A percentile compares a stretch with the other conserved stretches of the same genome.
phyloP scores from a whole-genome alignment of 2,797 vertebrate species.

The Urosaurus nigricauda region DNA sequence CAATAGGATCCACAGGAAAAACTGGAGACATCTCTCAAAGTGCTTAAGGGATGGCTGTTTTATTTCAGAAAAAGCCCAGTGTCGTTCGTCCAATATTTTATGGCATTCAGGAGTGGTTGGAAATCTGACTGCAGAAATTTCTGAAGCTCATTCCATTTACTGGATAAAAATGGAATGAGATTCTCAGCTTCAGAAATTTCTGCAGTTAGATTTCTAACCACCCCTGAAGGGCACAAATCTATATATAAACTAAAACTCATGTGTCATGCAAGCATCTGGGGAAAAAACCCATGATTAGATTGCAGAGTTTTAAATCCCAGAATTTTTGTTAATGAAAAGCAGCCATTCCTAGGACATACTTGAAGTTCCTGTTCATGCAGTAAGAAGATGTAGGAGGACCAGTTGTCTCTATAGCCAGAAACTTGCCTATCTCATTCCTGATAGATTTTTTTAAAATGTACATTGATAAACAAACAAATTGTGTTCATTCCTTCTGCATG shows the following conservation, averaged over 20 bases:
- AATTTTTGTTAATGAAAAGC: neutral
- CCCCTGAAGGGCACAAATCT: too few relatives aligned
- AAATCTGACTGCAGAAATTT: too few relatives aligned
- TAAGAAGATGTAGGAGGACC: neutral
- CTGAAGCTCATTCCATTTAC: too few relatives aligned
- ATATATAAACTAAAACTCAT: neutral
- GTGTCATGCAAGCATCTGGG: neutral
- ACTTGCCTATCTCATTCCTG: neutral
- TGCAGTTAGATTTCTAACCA: too few relatives aligned
- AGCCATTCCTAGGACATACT: neutral
- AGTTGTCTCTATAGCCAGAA: neutral
- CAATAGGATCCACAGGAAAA: too few relatives aligned
- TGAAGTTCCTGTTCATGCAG: neutral
- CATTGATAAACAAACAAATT: neutral
- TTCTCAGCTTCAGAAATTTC: too few relatives aligned
- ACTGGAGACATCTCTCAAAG: too few relatives aligned
- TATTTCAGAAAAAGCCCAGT: too few relatives aligned
- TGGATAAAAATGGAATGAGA: too few relatives aligned
- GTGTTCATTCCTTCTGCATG: neutral
- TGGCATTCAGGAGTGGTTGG: too few relatives aligned
- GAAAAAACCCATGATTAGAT: neutral
- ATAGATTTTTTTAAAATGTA: neutral
- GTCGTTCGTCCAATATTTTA: too few relatives aligned
- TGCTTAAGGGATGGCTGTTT: too few relatives aligned
- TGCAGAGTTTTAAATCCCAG: neutral